Conservation (phyloP, 37 sponge, comb jelly and placozoan genomes). For the Agelas oroides region DNA sequence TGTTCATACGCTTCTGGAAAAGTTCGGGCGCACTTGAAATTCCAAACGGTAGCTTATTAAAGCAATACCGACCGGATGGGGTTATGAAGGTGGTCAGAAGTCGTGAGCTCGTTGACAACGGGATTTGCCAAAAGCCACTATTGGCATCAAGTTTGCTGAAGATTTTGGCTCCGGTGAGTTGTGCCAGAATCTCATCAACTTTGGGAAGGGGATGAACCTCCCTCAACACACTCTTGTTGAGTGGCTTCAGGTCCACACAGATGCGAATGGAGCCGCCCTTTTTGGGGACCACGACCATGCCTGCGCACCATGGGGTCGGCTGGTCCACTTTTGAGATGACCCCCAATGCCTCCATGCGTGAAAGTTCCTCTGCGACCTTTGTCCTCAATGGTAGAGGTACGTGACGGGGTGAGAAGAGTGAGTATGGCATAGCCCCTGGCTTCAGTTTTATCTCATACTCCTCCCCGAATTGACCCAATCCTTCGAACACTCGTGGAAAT, state of each 20-base stretch:
- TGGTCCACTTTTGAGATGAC: conserved; percentile 53
- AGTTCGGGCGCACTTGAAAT: conserved; percentile 30
- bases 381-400: conserved; percentile 46
- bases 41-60: conserved; percentile 28
- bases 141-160: conserved; percentile 68
- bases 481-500: conserved; percentile 36
- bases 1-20: conserved; percentile 33
- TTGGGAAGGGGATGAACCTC: conserved; percentile 61
- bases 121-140: conserved; percentile 68
- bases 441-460: too few relatives aligned
- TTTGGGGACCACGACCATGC: conserved; percentile 61
- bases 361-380: conserved; percentile 27
- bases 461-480: too few relatives aligned
- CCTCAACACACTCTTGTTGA: conserved; percentile 49
- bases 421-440: too few relatives aligned
- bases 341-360: conserved; percentile 46
- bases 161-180: conserved; percentile 55
- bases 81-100: conserved; percentile 15
- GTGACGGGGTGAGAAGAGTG: conserved; percentile 41
- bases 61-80: conserved; percentile 14
- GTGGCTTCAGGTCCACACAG: conserved; percentile 62
- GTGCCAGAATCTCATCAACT: conserved; percentile 65
- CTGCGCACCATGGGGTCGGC: conserved; percentile 68
- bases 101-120: neutral
- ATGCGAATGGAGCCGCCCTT: conserved; percentile 46